Conservation (phyloP, 1,140 invertebrate species). For the Drosophila parabipectinata region DNA sequence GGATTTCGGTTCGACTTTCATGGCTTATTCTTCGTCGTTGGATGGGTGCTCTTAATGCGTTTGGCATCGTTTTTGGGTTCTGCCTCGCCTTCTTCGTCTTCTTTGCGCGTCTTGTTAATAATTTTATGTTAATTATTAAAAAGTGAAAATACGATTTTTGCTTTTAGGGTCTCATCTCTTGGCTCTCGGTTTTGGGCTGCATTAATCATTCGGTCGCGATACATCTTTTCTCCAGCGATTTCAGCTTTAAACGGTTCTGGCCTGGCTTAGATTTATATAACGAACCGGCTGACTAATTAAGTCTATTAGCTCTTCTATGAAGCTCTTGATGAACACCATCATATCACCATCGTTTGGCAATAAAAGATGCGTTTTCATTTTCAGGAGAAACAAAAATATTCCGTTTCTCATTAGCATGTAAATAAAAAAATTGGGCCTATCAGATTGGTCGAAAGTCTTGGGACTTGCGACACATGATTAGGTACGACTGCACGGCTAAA, state of each 20-base stretch:
- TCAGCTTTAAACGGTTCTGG: slow-evolving; percentile 40
- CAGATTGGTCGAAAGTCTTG: slow-evolving; percentile 33
- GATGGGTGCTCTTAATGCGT: slow-evolving; percentile 48
- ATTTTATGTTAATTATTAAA: slow-evolving; percentile 83
- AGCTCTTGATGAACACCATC: slow-evolving; percentile 3
- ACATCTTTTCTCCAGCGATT: slow-evolving; percentile 19
- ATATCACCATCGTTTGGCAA: slow-evolving; percentile 42
- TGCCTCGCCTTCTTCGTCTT: slow-evolving; percentile 40
- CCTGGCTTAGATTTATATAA: slow-evolving; percentile 57
- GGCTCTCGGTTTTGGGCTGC: slow-evolving; percentile 43
- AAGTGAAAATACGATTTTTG: slow-evolving; percentile 76
- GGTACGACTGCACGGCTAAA: slow-evolving; percentile 17
- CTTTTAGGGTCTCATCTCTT: slow-evolving; percentile 51
- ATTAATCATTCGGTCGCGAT: slow-evolving; percentile 57
- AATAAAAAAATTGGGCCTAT: slow-evolving; percentile 42
- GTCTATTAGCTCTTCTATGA: slow-evolving; percentile 25
- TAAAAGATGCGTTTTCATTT: slow-evolving; percentile 48
- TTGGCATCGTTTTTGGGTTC: slow-evolving; percentile 65
- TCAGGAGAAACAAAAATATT: slow-evolving; percentile 49
- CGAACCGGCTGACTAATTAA: slow-evolving; percentile 46
- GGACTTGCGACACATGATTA: slow-evolving; percentile 14
- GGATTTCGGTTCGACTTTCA: slow-evolving; percentile 67
- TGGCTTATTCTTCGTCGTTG: slow-evolving; percentile 59
- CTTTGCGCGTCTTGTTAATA: slow-evolving; percentile 58
- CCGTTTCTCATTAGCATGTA: slow-evolving; percentile 59